Percentiles rank a stretch among this genome's conserved stretches.
These are phyloP conservation scores for Poecilia velifera DNA, from an alignment of 2,797 vertebrate genomes.

Conservation along the genomic window DNA sequence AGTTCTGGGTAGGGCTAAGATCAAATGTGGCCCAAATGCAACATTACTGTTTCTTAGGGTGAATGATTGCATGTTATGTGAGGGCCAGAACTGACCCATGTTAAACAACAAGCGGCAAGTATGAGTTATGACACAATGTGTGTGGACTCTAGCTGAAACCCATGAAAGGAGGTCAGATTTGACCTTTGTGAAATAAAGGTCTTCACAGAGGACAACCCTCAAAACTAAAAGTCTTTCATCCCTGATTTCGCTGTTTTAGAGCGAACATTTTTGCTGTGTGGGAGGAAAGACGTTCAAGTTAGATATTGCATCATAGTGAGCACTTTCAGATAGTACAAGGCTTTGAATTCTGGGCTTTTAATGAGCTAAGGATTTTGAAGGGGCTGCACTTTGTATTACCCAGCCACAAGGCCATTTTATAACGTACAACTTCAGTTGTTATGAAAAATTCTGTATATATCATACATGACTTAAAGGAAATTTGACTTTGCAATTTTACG, in stretches of 20 bases:
- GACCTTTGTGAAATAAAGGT: background rate
- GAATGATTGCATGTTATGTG: background rate
- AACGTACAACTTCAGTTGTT: too few species aligned
- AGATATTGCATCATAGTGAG: background rate
- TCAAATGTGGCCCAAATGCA: background rate
- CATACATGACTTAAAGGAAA: too few species aligned
- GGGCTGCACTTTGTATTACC: too few species aligned
- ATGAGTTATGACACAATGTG: background rate
- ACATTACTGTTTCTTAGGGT: background rate
- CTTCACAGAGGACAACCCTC: background rate
- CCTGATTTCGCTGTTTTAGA: background rate
- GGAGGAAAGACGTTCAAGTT: background rate
- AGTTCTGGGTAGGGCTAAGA: background rate
- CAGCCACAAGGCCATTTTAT: too few species aligned
- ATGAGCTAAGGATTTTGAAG: background rate
- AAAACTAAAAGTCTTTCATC: background rate
- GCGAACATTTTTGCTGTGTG: background rate
- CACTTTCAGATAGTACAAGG: background rate
- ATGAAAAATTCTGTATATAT: too few species aligned
- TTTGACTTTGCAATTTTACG: too few species aligned
- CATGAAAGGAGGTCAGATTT: background rate
- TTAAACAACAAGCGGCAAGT: background rate
- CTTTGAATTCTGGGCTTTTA: background rate
- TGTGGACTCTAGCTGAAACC: background rate
- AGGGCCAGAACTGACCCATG: background rate